A percentile compares a stretch with the other conserved stretches of the same genome.
These are phyloP conservation scores for Macrotrachela quadricornifera DNA, from an alignment of 1,140 invertebrate genomes.

Conservation along the genomic window DNA sequence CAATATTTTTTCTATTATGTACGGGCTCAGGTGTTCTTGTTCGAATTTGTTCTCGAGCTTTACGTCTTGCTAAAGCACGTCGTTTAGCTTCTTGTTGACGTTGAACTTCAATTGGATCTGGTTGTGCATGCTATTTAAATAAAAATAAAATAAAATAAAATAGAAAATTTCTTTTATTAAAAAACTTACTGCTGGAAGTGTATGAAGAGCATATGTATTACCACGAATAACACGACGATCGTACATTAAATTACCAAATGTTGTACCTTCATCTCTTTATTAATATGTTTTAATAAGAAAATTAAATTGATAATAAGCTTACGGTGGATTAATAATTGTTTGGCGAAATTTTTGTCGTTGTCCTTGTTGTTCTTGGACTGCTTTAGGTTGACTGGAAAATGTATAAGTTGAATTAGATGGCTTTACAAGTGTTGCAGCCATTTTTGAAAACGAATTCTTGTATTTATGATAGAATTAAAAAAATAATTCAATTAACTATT, in stretches of 20 bases:
- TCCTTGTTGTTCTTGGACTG: conserved; percentile 24
- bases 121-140: conserved; percentile 19
- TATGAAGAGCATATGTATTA: conserved; percentile 45
- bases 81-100: conserved; percentile 25
- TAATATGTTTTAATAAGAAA: neutral
- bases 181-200: conserved; percentile 37
- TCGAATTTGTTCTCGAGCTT: conserved; percentile 26
- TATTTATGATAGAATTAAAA: no score
- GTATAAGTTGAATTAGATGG: conserved; percentile 33
- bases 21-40: conserved; percentile 33
- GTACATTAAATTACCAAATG: conserved; percentile 50
- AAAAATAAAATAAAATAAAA: neutral
- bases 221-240: conserved; percentile 57
- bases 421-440: no score
- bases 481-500: no score
- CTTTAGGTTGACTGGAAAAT: conserved; percentile 36
- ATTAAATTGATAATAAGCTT: neutral
- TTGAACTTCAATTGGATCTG: conserved; percentile 29
- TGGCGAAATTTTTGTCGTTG: conserved; percentile 15
- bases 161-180: neutral
- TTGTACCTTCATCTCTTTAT: no score
- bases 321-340: neutral
- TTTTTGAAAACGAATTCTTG: no score
- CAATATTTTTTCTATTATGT: conserved; percentile 51
- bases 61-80: conserved; percentile 24